These are phyloP conservation scores for Julus scanicus DNA, from an alignment of 2,888 invertebrate genomes.

Conservation along the genomic window DNA sequence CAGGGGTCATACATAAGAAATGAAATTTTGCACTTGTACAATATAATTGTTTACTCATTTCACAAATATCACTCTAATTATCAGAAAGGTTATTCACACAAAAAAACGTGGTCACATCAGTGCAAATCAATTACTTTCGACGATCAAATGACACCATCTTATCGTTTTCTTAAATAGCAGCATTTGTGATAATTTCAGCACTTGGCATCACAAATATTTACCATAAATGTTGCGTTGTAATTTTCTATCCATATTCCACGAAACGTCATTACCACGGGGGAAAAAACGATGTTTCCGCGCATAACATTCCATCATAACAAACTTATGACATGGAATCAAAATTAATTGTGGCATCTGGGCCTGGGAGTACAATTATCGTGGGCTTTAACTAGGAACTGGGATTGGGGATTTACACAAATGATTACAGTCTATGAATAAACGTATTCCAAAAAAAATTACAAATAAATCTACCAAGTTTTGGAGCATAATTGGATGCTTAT, in stretches of 20 bases:
- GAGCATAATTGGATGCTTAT: too few relatives aligned
- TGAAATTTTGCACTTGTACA: too few relatives aligned
- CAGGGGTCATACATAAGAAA: neutral
- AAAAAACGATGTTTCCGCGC: too few relatives aligned
- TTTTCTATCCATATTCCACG: neutral
- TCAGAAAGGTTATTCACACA: too few relatives aligned
- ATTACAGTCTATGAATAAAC: neutral
- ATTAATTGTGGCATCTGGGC: neutral
- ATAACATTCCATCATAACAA: neutral
- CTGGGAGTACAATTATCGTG: neutral
- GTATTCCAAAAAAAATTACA: neutral
- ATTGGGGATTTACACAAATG: neutral
- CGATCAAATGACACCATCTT: too few relatives aligned
- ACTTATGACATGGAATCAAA: neutral
- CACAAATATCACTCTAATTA: too few relatives aligned
- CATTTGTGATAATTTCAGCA: too few relatives aligned
- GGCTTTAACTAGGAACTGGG: neutral
- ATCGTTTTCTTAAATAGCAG: too few relatives aligned
- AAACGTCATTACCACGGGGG: neutral
- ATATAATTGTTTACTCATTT: too few relatives aligned
- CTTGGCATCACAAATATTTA: too few relatives aligned
- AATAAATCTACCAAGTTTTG: neutral
- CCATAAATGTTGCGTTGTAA: neutral
- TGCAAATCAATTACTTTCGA: too few relatives aligned
- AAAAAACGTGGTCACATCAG: too few relatives aligned